phyloP scores from a whole-genome alignment of 64 coral and sea anemone species.

The Astreopora myriophthalma region DNA sequence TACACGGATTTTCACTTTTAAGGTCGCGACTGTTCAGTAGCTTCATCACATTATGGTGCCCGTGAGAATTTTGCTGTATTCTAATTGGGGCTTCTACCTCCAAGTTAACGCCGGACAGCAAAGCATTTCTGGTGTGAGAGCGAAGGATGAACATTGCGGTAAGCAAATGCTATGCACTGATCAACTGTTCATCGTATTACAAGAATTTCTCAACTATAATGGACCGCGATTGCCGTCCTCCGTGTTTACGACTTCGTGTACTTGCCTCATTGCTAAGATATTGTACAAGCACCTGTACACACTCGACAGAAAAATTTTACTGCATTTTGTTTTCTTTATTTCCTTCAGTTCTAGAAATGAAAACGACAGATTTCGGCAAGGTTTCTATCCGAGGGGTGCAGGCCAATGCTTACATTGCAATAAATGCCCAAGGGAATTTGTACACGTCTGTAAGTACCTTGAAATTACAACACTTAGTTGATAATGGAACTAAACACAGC shows the following conservation, averaged over 20 bases:
- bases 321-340: background rate
- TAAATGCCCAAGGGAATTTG: constrained; percentile 19
- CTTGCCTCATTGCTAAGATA: background rate
- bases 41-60: background rate
- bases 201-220: background rate
- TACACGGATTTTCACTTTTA: too few species aligned
- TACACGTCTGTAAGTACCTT: background rate
- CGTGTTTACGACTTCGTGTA: background rate
- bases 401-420: background rate
- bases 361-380: constrained; percentile 20
- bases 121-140: background rate
- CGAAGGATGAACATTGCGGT: constrained; percentile 8
- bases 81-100: constrained; percentile 9
- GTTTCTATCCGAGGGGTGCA: background rate
- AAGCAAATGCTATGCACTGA: background rate
- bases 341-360: constrained; percentile 24
- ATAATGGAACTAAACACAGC: too few species aligned
- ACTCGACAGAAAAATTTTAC: background rate
- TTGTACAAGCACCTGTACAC: background rate
- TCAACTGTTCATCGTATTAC: background rate
- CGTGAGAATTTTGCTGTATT: background rate
- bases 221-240: too few species aligned
- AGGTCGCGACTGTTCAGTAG: too few species aligned
- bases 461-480: background rate
- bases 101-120: background rate